A percentile compares a stretch with the other conserved stretches of the same genome.
Conservation (phyloP, 2,888 invertebrate species). For the Athrips mouffetella region DNA sequence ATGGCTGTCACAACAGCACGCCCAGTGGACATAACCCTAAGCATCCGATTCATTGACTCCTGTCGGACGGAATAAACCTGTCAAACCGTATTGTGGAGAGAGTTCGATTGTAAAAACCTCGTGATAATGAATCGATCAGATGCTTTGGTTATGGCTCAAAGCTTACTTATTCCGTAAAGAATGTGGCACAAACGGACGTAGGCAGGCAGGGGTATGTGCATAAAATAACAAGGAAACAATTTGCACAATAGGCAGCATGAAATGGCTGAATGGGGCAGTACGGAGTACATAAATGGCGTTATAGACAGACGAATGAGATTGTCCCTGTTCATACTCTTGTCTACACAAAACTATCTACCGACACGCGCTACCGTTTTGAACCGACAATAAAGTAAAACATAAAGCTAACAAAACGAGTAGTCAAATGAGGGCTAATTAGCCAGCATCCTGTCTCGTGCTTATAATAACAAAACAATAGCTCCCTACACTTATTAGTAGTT, state of each 20-base stretch:
- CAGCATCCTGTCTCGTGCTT: slow-evolving; percentile 75
- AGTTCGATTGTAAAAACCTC: no score
- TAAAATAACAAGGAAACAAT: no score
- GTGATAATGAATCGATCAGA: no score
- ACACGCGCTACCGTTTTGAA: neutral
- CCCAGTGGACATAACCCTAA: slow-evolving; percentile 53
- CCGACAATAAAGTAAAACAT: slow-evolving; percentile 13
- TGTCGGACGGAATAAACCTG: slow-evolving; percentile 36
- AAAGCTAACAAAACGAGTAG: slow-evolving; percentile 51
- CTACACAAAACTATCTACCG: neutral
- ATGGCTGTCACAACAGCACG: slow-evolving; percentile 67
- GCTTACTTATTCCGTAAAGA: no score
- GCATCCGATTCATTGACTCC: slow-evolving; percentile 40
- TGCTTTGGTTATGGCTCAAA: no score
- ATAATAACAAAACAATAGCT: slow-evolving; percentile 73
- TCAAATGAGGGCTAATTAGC: slow-evolving; percentile 70
- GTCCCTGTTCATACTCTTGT: neutral
- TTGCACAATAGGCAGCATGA: no score
- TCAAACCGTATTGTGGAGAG: slow-evolving; percentile 37
- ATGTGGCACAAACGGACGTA: no score
- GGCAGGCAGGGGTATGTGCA: no score
- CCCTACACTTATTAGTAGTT: slow-evolving; percentile 49
- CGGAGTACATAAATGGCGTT: no score
- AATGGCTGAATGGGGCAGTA: no score
- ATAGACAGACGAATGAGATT: neutral